Base-by-base conservation (phyloP, 1,140 invertebrate genomes). In the Kradibia gibbosae region DNA sequence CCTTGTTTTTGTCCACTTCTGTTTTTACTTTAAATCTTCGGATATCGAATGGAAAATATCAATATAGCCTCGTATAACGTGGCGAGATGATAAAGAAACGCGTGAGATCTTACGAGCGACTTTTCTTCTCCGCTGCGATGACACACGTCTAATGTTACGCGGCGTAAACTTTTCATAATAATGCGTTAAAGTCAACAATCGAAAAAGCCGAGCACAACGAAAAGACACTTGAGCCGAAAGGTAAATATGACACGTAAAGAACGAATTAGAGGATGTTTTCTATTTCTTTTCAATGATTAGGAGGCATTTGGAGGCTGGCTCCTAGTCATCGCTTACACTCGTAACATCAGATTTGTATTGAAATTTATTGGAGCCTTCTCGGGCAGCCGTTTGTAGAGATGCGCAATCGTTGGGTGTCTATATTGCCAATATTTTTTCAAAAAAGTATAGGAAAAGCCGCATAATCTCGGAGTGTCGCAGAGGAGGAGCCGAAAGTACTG, bases 401-500 rank as follows among this genome's bases (percentile, higher is more conserved):
- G 31, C 0, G 17, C 0, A 65, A 65, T 34, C 31, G 15, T 36
- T 22, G 34, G 17, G 5, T 1, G 31, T 20, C 5, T 65, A 0
- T 36, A 65, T 34, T 7, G 45, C 13, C 10, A 53, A 53, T 53
- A 53, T 53, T 22, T n/a, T 67, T 39, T 39, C 2, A n/a, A 3
- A 31, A 60, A 39, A 67, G n/a, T n/a, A 67, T 10, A 67, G 62
- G 22, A 36, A 67, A 39, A 67, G 22, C 20, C 62, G 62, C 5
- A 67, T n/a, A 34, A 39, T 39, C 22, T 67, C 62, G 20, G 20
- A n/a, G 34, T 39, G 17, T 39, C 34, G 17, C 3, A 39, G 25
- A 67, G 34, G 34, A 39, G 34, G 28, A 39, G 55, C 70, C 25
- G 65, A 78, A 78, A 78, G 65, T 70, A 31, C 53, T 11, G 20